Evolutionary conservation across 2,888 invertebrate genomes (phyloP).

Genomic region (Phytoseiulus persimilis): DNA sequence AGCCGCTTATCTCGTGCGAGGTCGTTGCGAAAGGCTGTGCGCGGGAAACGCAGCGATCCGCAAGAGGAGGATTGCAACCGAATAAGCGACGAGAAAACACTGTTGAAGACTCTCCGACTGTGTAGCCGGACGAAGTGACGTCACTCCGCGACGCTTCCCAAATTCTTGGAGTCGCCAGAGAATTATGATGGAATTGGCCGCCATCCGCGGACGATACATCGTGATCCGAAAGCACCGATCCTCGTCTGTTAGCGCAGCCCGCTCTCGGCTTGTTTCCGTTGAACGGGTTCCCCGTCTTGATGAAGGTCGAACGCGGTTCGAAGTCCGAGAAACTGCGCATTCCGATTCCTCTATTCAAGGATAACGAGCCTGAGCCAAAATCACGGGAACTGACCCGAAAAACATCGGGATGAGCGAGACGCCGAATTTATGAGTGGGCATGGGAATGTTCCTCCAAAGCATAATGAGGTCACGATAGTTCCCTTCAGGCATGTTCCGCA

Average conservation of each 20-base stretch:
- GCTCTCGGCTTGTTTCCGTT: background rate
- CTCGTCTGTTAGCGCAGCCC: background rate
- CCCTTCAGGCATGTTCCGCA: too few species aligned
- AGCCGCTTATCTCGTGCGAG: background rate
- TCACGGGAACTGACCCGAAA: too few species aligned
- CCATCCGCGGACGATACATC: background rate
- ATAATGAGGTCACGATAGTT: too few species aligned
- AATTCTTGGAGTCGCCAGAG: background rate
- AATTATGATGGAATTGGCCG: background rate
- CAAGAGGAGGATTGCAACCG: background rate
- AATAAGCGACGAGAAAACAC: background rate
- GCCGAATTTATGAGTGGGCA: too few species aligned
- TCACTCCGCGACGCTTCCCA: background rate
- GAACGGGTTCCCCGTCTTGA: background rate
- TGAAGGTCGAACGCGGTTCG: background rate
- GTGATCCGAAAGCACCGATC: background rate
- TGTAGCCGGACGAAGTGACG: background rate
- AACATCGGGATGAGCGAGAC: too few species aligned
- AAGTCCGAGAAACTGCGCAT: too few species aligned
- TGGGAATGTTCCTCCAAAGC: too few species aligned
- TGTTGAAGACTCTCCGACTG: background rate
- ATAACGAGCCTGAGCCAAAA: too few species aligned
- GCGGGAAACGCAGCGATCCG: background rate
- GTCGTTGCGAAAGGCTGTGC: background rate
- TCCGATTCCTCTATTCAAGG: too few species aligned